Evolutionary conservation across 1,140 invertebrate genomes (phyloP).

Genomic region (Ceratina australensis): DNA sequence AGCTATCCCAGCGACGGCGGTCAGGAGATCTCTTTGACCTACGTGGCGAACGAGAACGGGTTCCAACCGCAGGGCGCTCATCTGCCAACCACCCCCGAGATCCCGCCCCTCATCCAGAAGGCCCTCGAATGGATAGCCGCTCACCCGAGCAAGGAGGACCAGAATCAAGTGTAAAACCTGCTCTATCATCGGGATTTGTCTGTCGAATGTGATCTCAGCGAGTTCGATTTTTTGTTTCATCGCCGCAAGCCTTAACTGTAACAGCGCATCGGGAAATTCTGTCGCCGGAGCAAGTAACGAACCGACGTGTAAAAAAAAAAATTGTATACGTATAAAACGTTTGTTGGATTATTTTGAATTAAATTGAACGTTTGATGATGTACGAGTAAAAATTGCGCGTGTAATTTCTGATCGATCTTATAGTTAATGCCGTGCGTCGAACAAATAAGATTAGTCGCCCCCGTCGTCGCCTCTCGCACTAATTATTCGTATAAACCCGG

Average conservation of each 20-base stretch:
- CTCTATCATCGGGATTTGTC: neutral
- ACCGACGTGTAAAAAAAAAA: too few species aligned
- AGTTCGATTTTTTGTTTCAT: constrained; percentile 33
- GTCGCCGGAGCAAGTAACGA: too few species aligned
- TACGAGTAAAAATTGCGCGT: too few species aligned
- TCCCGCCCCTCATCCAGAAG: constrained; percentile 75
- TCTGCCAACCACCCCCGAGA: constrained; percentile 72
- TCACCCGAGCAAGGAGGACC: constrained; percentile 69
- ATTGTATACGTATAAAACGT: too few species aligned
- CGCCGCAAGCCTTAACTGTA: neutral
- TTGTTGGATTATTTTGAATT: too few species aligned
- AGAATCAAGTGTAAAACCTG: constrained; percentile 52
- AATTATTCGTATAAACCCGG: too few species aligned
- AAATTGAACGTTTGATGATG: too few species aligned
- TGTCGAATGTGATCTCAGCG: constrained; percentile 56
- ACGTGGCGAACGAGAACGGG: constrained; percentile 81
- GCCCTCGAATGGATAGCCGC: constrained; percentile 72
- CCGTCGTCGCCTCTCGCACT: constrained; percentile 37
- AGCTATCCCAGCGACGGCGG: constrained; percentile 80
- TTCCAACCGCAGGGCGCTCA: constrained; percentile 78
- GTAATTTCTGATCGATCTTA: too few species aligned
- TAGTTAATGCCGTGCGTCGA: too few species aligned
- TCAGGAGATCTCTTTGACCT: constrained; percentile 75
- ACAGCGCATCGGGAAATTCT: too few species aligned
- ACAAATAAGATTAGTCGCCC: constrained; percentile 20